Conservation (phyloP, 2,113 vertebrate genomes). For the Mionectes macconnelli region DNA sequence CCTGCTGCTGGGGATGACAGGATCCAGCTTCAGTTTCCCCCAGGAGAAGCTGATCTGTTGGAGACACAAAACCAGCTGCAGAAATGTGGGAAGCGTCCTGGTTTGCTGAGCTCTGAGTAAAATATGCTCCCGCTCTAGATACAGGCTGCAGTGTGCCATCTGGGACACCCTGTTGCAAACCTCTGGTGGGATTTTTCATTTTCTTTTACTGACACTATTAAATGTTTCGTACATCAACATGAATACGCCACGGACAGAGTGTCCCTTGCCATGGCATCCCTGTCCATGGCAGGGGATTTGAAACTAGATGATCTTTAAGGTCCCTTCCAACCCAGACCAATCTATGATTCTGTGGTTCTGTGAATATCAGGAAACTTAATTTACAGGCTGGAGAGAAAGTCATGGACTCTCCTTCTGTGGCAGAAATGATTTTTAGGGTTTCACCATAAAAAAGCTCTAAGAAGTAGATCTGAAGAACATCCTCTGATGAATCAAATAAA, state of each 20-base stretch:
- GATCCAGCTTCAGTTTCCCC: not conserved
- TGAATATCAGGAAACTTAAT: not conserved
- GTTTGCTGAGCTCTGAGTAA: not conserved
- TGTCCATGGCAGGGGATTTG: not conserved
- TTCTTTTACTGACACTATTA: not conserved
- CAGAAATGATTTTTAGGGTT: not conserved
- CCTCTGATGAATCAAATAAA: not conserved
- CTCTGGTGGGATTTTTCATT: not conserved
- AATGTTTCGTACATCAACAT: not conserved
- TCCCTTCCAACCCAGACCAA: not conserved
- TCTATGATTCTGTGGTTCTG: not conserved
- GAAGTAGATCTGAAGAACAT: not conserved
- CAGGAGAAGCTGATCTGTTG: not conserved
- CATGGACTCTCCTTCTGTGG: not conserved
- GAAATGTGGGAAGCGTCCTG: not conserved
- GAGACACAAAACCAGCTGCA: not conserved
- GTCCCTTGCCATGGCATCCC: not conserved
- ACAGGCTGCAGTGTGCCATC: not conserved
- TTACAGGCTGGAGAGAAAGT: not conserved
- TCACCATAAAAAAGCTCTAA: not conserved
- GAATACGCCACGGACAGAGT: not conserved
- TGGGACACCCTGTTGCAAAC: not conserved
- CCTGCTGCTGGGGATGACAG: not conserved
- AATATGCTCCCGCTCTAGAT: not conserved
- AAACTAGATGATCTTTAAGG: not conserved